phyloP scores from a whole-genome alignment of 2,113 vertebrate genomes.

The Mormoops blainvillei region DNA sequence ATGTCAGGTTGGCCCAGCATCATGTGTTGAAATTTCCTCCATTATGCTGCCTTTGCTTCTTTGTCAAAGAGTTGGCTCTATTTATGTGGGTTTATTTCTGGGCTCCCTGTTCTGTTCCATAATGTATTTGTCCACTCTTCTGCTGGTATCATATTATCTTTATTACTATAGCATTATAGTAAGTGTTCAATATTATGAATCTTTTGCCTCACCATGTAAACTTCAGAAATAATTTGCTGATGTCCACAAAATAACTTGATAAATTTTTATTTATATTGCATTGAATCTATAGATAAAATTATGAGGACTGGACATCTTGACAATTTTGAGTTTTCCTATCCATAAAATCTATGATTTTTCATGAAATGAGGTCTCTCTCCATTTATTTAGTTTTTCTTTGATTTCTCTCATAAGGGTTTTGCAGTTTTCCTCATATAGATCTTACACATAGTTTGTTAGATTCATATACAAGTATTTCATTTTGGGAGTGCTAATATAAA shows the following conservation, averaged over 20 bases:
- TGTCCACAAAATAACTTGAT: neutral
- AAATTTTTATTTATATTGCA: neutral
- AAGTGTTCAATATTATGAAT: neutral
- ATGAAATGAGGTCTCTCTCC: neutral
- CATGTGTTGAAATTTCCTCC: neutral
- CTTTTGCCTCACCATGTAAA: neutral
- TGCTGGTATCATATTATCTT: neutral
- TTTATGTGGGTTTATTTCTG: neutral
- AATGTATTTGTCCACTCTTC: neutral
- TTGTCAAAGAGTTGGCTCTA: neutral
- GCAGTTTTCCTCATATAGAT: neutral
- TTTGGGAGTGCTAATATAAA: neutral
- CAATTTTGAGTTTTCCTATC: neutral
- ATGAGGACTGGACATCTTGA: neutral
- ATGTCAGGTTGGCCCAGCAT: neutral
- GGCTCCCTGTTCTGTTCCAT: neutral
- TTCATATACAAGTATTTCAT: neutral
- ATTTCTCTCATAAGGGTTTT: neutral
- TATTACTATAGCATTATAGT: neutral
- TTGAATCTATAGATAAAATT: neutral
- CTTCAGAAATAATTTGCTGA: neutral
- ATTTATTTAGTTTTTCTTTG: neutral
- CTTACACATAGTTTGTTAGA: neutral
- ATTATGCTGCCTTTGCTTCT: neutral
- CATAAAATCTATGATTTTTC: neutral